phyloP scores from a whole-genome alignment of 1,140 invertebrate species.

The Trichonephila clavata region DNA sequence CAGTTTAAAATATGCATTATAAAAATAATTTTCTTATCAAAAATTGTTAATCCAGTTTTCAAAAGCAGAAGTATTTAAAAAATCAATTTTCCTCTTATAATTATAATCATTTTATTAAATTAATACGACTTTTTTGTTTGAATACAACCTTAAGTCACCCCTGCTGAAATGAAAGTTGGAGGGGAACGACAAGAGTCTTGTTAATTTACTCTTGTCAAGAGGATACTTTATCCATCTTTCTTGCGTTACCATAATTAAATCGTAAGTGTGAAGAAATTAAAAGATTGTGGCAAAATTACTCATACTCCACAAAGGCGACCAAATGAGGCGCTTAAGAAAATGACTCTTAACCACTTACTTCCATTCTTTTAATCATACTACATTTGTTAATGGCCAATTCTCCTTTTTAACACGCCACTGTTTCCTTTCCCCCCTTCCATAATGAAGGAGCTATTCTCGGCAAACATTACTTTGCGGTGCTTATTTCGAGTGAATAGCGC shows the following conservation, averaged over 20 bases:
- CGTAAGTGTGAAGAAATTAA: slow-evolving; percentile 17
- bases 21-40: too few relatives aligned
- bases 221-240: slow-evolving; percentile 18
- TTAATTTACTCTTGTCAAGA: neutral
- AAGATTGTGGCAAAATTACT: neutral
- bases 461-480: neutral
- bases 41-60: too few relatives aligned
- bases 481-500: neutral
- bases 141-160: too few relatives aligned
- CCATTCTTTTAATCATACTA: slow-evolving; percentile 35
- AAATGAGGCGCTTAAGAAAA: slow-evolving; percentile 34
- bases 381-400: slow-evolving; percentile 40
- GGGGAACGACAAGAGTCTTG: too few relatives aligned
- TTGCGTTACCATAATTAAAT: neutral
- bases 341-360: neutral
- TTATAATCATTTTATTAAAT: too few relatives aligned
- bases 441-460: slow-evolving; percentile 12
- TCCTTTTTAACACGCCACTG: slow-evolving; percentile 3
- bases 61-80: too few relatives aligned
- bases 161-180: too few relatives aligned
- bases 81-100: too few relatives aligned
- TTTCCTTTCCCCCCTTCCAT: neutral
- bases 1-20: too few relatives aligned
- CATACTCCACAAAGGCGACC: neutral
- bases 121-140: too few relatives aligned